Evolutionary conservation across 2,113 vertebrate genomes (phyloP).

Genomic region (Bos javanicus): DNA sequence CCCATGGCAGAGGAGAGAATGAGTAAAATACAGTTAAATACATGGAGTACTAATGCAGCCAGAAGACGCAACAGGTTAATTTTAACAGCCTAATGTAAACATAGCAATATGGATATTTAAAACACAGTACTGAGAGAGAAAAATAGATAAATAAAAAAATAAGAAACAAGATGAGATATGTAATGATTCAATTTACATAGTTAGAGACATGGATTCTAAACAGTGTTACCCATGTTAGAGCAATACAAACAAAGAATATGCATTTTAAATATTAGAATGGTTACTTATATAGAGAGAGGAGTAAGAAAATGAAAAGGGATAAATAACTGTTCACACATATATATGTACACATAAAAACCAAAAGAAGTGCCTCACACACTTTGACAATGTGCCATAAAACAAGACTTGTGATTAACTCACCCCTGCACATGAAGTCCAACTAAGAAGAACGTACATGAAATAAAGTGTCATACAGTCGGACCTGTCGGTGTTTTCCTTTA

Average conservation of each 20-base stretch:
- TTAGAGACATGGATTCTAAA: neutral
- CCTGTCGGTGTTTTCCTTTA: neutral
- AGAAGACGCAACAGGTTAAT: neutral
- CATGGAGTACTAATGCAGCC: neutral
- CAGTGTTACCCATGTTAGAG: neutral
- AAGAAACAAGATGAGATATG: neutral
- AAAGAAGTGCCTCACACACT: neutral
- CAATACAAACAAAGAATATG: neutral
- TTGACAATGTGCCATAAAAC: neutral
- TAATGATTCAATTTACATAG: neutral
- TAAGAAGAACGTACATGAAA: neutral
- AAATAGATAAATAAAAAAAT: neutral
- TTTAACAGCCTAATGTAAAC: neutral
- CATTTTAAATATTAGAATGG: neutral
- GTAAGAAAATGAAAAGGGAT: neutral
- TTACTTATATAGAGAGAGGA: neutral
- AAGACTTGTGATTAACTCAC: neutral
- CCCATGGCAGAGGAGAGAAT: neutral
- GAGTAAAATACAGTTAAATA: neutral
- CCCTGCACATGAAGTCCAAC: neutral
- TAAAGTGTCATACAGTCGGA: neutral
- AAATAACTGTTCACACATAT: neutral
- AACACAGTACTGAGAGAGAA: neutral
- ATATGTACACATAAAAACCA: neutral
- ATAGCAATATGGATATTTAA: neutral